phyloP scores from a whole-genome alignment of 1,140 invertebrate species.

The Helicoverpa armigera region DNA sequence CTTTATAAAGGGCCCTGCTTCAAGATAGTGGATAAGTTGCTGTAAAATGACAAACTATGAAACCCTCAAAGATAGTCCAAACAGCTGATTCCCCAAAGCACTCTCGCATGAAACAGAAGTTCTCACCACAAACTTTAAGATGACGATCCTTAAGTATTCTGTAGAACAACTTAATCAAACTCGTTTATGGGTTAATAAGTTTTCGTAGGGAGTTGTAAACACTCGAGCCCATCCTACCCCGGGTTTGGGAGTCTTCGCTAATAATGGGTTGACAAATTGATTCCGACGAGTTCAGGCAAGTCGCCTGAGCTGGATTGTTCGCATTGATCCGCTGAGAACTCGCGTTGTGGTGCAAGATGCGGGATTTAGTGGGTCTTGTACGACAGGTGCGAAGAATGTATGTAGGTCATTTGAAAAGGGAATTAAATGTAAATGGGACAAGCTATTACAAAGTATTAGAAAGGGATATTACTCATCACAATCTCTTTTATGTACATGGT shows the following conservation, averaged over 20 bases:
- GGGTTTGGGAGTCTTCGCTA: constrained; percentile 24
- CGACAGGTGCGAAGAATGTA: not conserved
- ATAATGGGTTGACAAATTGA: constrained; percentile 37
- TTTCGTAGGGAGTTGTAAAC: constrained; percentile 17
- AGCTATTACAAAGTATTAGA: not conserved
- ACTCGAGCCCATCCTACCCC: constrained; percentile 2
- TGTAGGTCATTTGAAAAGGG: not conserved
- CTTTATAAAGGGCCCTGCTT: too few relatives aligned
- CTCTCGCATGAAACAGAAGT: not conserved
- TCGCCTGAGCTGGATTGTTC: constrained; percentile 20
- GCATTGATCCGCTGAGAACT: not conserved
- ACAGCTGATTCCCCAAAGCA: not conserved
- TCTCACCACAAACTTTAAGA: constrained; percentile 11
- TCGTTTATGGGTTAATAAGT: constrained; percentile 44
- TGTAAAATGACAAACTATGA: too few relatives aligned
- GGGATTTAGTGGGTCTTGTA: not conserved
- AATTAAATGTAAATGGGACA: not conserved
- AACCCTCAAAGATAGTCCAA: not conserved
- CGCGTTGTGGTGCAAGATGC: not conserved
- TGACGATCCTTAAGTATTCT: constrained; percentile 16
- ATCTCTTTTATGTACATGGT: too few relatives aligned
- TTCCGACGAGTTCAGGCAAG: constrained; percentile 4
- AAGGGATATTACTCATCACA: too few relatives aligned
- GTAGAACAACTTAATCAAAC: constrained; percentile 41
- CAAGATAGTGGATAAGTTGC: too few relatives aligned